Conservation (phyloP, 2,797 vertebrate species). For the Falco cherrug region DNA sequence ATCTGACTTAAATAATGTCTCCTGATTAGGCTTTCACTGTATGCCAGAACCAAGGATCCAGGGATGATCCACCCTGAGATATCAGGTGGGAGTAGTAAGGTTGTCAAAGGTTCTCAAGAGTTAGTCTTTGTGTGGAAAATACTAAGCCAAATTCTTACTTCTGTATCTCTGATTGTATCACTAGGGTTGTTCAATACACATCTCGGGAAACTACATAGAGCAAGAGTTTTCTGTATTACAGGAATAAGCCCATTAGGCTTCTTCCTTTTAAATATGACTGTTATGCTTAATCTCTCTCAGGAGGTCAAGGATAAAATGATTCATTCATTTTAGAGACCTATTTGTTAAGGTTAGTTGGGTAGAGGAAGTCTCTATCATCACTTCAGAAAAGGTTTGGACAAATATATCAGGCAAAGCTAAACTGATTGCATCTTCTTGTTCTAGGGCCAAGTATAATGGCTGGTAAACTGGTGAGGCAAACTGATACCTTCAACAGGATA, state of each 20-base stretch:
- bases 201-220: not conserved
- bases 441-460: not conserved
- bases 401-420: not conserved
- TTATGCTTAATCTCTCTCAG: not conserved
- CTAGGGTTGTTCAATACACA: fast-evolving
- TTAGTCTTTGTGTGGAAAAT: not conserved
- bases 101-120: not conserved
- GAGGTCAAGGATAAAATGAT: not conserved
- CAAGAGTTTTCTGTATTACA: not conserved
- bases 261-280: not conserved
- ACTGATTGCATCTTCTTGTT: not conserved
- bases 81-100: not conserved
- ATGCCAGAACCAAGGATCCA: not conserved
- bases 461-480: not conserved
- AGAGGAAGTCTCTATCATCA: not conserved
- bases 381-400: not conserved
- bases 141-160: not conserved
- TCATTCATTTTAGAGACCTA: not conserved
- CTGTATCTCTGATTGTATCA: not conserved
- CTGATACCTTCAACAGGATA: not conserved
- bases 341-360: not conserved
- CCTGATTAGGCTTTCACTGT: not conserved
- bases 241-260: not conserved
- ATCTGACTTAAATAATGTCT: not conserved
- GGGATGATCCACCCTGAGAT: not conserved